Evolutionary conservation across 2,113 vertebrate species (phyloP).

Genomic region (Aleadryas rufinucha): DNA sequence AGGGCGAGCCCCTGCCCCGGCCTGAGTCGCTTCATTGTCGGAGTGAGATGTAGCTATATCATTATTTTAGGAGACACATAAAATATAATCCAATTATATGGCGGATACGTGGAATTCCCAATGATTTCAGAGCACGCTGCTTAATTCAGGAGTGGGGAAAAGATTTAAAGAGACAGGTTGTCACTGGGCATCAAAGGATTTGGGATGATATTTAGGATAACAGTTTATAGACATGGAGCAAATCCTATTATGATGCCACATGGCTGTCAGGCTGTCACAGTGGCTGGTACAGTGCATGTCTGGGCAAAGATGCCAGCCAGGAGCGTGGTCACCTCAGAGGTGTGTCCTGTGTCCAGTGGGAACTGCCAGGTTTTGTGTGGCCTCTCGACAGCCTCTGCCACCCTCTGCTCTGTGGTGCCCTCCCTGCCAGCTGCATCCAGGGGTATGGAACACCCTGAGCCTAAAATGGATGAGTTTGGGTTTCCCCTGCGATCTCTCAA

Average conservation of each 20-base stretch:
- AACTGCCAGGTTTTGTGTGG: neutral
- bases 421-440: neutral
- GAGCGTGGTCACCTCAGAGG: neutral
- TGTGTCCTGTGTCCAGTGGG: neutral
- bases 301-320: conserved; percentile 17
- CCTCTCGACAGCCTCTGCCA: neutral
- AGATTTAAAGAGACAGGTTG: conserved; percentile 64
- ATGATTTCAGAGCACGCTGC: conserved; percentile 2
- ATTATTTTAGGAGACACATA: conserved; percentile 58
- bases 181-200: conserved; percentile 58
- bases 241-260: conserved; percentile 69
- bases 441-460: neutral
- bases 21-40: neutral
- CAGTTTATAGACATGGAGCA: conserved; percentile 58
- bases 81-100: conserved; percentile 62
- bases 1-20: neutral
- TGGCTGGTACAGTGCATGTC: neutral
- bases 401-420: neutral
- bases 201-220: conserved; percentile 63
- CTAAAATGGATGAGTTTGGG: neutral
- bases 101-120: conserved; percentile 1
- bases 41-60: conserved; percentile 47
- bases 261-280: conserved; percentile 33
- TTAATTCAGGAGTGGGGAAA: neutral
- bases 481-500: neutral